Evolutionary conservation across 2,113 vertebrate genomes (phyloP), one percentile per base, ranked within the genome.

Genomic region (Gavia stellata): DNA sequence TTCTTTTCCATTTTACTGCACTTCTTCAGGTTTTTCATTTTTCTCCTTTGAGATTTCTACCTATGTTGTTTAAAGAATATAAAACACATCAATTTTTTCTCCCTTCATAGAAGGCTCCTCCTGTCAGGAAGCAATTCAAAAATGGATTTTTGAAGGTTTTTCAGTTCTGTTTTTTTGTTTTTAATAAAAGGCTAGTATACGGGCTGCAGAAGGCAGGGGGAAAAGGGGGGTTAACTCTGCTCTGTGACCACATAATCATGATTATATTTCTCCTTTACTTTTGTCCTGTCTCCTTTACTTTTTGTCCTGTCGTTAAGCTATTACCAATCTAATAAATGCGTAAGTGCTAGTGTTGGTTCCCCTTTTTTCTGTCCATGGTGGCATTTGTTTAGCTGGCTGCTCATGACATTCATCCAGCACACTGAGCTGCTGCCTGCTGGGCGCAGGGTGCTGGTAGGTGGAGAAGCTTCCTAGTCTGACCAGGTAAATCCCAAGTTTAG

Each of bases 1-100:
- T 88, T 97, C 61, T 97, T 94, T 94, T 96, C 96, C 52, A 56
- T 65, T 96, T 78, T 91, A 45, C 45, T 38, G 49, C 40, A 42
- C 36, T 45, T 84, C 79, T 94, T 86, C 31, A 78, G 72, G 23
- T 67, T 85, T 94, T 74, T 84, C 0, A 9, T 82, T 96, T 71
- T 86, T 58, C n/a, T 86, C 71, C n/a, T 74, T 85, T 95, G 80
- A 82, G 56, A 85, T 81, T 96, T 91, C 70, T 88, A 17, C n/a
- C 29, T 82, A 40, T 1, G 0, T 66, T 56, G 55, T 94, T 93
- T 59, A 63, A 90, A 83, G 68, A 82, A 34, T 68, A 75, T 47
- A 81, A 91, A 89, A 50, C 1, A 12, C 16, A 12, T 31, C 62
- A 24, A 2, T 68, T 78, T 66, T 86, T 63, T 83, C 63, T 50